Evolutionary conservation across 2,888 invertebrate species (phyloP), one percentile per base, ranked within the genome.

Genomic region (Drosophila mercatorum): DNA sequence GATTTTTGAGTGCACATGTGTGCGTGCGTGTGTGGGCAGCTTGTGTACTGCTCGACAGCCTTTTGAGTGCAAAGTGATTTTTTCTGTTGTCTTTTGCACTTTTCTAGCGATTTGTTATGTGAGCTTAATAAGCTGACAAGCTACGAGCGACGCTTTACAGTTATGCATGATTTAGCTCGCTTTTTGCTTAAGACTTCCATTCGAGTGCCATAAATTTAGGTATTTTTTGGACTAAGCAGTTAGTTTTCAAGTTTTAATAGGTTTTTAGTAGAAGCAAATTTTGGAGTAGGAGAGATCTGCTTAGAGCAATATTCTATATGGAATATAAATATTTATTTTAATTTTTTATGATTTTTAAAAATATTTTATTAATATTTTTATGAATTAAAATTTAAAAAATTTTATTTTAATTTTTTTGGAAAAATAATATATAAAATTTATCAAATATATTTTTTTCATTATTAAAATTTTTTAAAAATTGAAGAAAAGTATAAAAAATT

Each of bases 61-160:
- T 71, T 83, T 86, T 78, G 87, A 83, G 83, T 81, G 80, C 83
- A 86, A 70, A 72, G 75, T 77, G 87, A 83, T 83, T 83, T 44
- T 52, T 31, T 46, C 44, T 66, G 81, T 76, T 83, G 74, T 55
- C 60, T 78, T 70, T 83, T 76, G 70, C 78, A 71, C 65, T 78
- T 73, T 69, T 72, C 69, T 55, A 66, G 68, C 68, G 51, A 62
- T 68, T 76, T 76, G 52, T 72, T 60, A 66, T 77, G 68, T 49
- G 63, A 52, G 56, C 63, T 73, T 73, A 68, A 73, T 74, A 68
- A 64, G 76, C 77, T 65, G 49, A 57, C 75, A 55, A 51, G 60
- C 46, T 14, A 59, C 44, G 61, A 22, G 8, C 28, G 51, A 46
- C 64, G 40, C 63, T 77, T 76, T 43, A 62, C 59, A 56, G 72